Percentiles rank a stretch among this genome's conserved stretches.
Evolutionary conservation across 2,113 vertebrate species (phyloP).

Genomic region (Erythrocercus mccallii): DNA sequence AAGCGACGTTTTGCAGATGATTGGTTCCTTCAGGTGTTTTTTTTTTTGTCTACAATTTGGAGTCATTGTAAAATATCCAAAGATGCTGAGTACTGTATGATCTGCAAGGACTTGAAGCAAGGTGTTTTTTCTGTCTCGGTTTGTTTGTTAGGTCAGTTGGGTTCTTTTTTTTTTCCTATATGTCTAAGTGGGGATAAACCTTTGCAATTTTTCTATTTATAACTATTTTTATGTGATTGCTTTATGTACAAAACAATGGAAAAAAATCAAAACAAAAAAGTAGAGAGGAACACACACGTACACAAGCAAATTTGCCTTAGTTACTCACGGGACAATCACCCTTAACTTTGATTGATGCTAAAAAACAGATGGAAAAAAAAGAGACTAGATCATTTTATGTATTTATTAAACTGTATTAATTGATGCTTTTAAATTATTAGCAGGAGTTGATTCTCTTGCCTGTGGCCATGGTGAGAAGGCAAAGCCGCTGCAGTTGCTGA

Average conservation of each 20-base stretch:
- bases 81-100: conserved; percentile 87
- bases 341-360: conserved; percentile 58
- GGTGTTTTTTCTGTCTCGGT: conserved; percentile 66
- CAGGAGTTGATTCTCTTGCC: conserved; percentile 40
- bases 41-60: conserved; percentile 61
- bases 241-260: conserved; percentile 69
- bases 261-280: conserved; percentile 44
- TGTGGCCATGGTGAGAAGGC: neutral
- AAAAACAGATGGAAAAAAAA: neutral
- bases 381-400: conserved; percentile 52
- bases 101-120: conserved; percentile 84
- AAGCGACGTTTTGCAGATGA: conserved; percentile 63
- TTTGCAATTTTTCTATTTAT: conserved; percentile 82
- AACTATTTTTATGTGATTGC: conserved; percentile 78
- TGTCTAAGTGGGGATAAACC: conserved; percentile 59
- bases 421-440: conserved; percentile 64
- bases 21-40: conserved; percentile 64
- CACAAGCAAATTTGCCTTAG: conserved; percentile 76
- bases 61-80: conserved; percentile 84
- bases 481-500: neutral
- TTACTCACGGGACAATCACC: conserved; percentile 76
- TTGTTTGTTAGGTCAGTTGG: conserved; percentile 54
- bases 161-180: conserved; percentile 56
- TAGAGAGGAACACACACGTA: conserved; percentile 24
- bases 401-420: conserved; percentile 73